These are phyloP conservation scores for Gymnosoma rotundatum DNA, from an alignment of 2,888 invertebrate species.

Conservation along the genomic window DNA sequence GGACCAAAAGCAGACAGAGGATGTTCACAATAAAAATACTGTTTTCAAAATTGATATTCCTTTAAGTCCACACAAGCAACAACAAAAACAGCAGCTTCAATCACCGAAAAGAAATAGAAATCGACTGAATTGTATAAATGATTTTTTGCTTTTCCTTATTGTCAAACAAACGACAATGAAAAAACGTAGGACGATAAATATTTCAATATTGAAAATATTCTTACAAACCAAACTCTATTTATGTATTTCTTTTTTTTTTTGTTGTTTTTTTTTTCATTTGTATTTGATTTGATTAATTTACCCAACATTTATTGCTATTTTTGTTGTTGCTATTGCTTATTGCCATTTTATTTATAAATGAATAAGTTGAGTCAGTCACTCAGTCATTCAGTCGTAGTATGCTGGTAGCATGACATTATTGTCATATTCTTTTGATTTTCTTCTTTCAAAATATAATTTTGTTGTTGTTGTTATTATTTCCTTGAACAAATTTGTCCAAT, in stretches of 20 bases:
- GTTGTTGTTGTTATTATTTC: slow-evolving; percentile 34
- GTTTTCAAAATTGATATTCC: slow-evolving; percentile 60
- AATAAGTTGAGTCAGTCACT: slow-evolving; percentile 36
- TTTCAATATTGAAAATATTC: slow-evolving; percentile 55
- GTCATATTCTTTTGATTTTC: slow-evolving; percentile 57
- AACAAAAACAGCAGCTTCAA: slow-evolving; percentile 1
- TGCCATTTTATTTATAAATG: slow-evolving; percentile 44
- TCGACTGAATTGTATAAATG: slow-evolving; percentile 49
- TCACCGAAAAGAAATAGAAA: slow-evolving; percentile 37
- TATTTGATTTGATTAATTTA: slow-evolving; percentile 64
- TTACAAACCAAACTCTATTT: slow-evolving; percentile 21
- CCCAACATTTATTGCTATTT: slow-evolving; percentile 46
- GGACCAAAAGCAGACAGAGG: slow-evolving; percentile 37
- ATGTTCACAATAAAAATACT: slow-evolving; percentile 60
- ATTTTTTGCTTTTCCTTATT: slow-evolving; percentile 53
- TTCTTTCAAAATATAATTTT: background rate
- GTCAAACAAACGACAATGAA: slow-evolving; percentile 13
- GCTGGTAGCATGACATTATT: slow-evolving; percentile 44
- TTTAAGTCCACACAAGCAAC: slow-evolving; percentile 39
- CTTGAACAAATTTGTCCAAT: slow-evolving; percentile 67
- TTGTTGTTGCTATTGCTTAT: slow-evolving; percentile 21
- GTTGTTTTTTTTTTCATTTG: slow-evolving; percentile 16
- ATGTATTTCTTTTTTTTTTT: slow-evolving; percentile 12
- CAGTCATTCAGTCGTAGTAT: slow-evolving; percentile 7
- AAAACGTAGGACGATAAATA: slow-evolving; percentile 17